Conservation (phyloP, 2,797 vertebrate genomes). For the Rhodeus uyekii region DNA sequence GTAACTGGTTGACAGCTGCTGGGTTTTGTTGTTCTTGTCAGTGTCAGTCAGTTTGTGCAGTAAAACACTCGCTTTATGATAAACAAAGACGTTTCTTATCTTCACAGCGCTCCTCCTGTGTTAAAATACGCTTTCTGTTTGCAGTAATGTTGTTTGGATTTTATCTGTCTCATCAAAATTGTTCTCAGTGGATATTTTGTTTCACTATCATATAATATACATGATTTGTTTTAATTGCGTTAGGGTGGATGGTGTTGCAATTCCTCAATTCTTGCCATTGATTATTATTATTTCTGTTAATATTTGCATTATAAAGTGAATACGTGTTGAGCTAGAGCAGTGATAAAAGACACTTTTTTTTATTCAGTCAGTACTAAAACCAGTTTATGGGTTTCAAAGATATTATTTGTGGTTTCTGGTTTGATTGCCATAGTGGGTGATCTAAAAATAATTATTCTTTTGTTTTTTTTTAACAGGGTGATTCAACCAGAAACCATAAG, state of each 20-base stretch:
- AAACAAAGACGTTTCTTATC: not conserved
- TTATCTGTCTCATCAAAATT: not conserved
- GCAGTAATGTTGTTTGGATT: not conserved
- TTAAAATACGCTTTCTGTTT: not conserved
- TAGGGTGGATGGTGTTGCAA: not conserved
- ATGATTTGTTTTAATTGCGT: constrained; percentile 6
- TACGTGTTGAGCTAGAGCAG: not conserved
- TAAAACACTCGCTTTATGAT: not conserved
- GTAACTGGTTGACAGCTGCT: constrained; percentile 52
- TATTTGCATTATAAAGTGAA: not conserved
- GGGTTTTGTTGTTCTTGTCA: constrained; percentile 45
- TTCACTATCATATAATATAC: not conserved
- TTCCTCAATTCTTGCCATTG: not conserved
- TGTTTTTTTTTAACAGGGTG: not conserved
- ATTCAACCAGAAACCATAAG: not conserved
- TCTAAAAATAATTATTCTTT: not conserved
- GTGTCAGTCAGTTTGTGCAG: constrained; percentile 15
- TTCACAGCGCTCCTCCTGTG: not conserved
- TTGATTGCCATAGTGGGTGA: not conserved
- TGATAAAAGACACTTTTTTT: not conserved
- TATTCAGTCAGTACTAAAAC: not conserved
- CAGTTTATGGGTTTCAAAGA: not conserved
- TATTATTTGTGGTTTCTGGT: not conserved
- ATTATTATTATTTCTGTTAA: not conserved
- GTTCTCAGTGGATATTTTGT: not conserved